Base-by-base conservation (phyloP, 2,113 vertebrate species). In the Casuarius casuarius region DNA sequence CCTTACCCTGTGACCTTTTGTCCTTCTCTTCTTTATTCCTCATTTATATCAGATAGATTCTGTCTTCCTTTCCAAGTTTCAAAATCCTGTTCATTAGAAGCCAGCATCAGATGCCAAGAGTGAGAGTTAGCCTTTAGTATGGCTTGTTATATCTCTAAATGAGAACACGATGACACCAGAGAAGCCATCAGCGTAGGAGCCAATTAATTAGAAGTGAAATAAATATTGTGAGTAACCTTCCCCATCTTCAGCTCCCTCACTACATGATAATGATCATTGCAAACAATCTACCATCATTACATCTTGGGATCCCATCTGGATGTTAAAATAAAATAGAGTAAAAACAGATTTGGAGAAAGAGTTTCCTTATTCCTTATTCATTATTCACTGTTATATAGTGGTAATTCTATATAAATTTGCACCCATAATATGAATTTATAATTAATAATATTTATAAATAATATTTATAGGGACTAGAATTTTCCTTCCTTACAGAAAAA, bases 1-100 rank as follows among this genome's bases (percentile, higher is more conserved):
- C 31, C 26, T 65, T 70, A 35, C 40, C 48, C 19, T 38, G 68
- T 70, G 28, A 38, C 33, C 5, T 65, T 76, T 65, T 33, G 10
- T 40, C n/a, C 13, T 78, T 51, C 56, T 48, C 23, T n/a, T 23
- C 12, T 61, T 71, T 71, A 42, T 65, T 59, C 8, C 12, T 86
- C 19, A 17, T 56, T 86, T 73, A 66, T n/a, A 59, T 33, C 14
- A 58, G 40, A 40, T 5, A 62, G 17, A 56, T 25, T 81, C 51
- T 76, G 20, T 35, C 33, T 65, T 49, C 48, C 35, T 84, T 42
- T 59, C 19, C 35, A 56, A 22, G 26, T 88, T 87, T 62, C n/a
- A 74, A 81, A 83, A 87, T 62, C 63, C 58, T 95, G 81, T 93
- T 94, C 85, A 90, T 90, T 38, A 76, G 83, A 87, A 94, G 87